These are phyloP conservation scores for Rhizoglyphus robini DNA, from an alignment of 1,140 invertebrate species.

Conservation along the genomic window DNA sequence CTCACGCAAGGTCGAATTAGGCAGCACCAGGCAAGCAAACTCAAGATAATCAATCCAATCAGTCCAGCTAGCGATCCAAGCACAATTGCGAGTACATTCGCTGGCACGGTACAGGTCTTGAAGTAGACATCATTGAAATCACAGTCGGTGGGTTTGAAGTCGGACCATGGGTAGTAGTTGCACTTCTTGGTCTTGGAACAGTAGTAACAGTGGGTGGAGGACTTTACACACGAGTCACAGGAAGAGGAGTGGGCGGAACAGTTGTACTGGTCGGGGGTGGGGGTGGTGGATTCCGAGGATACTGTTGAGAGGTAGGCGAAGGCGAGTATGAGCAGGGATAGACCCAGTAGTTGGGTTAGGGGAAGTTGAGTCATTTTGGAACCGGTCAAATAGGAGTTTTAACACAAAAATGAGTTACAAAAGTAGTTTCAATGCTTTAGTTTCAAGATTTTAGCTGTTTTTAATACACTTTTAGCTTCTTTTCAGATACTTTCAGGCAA, in stretches of 20 bases:
- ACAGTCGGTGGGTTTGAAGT: not conserved
- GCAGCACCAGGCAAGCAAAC: conserved; percentile 4
- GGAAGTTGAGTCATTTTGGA: too few species aligned
- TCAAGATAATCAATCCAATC: conserved; percentile 2
- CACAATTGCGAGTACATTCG: conserved; percentile 15
- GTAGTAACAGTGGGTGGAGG: not conserved
- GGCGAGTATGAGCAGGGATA: not conserved
- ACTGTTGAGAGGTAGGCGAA: not conserved
- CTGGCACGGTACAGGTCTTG: not conserved
- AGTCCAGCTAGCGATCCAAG: not conserved
- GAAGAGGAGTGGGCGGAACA: not conserved
- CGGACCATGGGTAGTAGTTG: not conserved
- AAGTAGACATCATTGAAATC: not conserved
- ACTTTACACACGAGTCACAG: not conserved
- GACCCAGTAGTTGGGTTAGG: too few species aligned
- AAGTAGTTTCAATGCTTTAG: too few species aligned
- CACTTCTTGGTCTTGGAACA: not conserved
- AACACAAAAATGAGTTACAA: too few species aligned
- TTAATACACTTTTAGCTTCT: too few species aligned
- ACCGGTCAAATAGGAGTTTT: too few species aligned
- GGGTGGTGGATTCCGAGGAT: not conserved
- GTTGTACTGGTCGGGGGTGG: not conserved
- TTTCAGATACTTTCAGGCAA: too few species aligned
- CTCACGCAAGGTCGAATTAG: conserved; percentile 15
- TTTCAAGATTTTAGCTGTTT: too few species aligned